Evolutionary conservation across 2,888 invertebrate species (phyloP).

Genomic region (Oegoconia quadripuncta): DNA sequence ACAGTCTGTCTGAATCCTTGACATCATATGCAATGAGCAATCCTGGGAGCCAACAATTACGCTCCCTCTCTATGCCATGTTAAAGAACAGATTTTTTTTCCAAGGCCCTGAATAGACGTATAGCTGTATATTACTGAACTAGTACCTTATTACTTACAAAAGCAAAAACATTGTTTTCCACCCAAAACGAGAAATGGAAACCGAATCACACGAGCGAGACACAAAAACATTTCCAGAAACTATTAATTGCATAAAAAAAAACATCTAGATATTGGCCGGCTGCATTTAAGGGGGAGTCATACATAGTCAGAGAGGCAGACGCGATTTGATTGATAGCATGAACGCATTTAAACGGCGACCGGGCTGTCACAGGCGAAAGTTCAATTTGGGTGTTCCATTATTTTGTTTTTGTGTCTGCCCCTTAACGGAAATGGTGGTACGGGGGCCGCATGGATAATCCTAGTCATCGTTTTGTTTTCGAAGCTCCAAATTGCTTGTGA

Average conservation of each 20-base stretch:
- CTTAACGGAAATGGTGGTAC: constrained; percentile 45
- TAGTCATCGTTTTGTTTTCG: constrained; percentile 52
- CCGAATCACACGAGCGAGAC: background rate
- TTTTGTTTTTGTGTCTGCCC: constrained; percentile 56
- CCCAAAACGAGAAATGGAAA: no score
- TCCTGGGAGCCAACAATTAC: no score
- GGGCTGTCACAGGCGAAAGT: constrained; percentile 56
- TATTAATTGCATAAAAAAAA: constrained; percentile 1
- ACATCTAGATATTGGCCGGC: constrained; percentile 2
- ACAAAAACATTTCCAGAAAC: background rate
- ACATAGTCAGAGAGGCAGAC: constrained; percentile 36
- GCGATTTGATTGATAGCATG: constrained; percentile 58
- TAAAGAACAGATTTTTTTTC: no score
- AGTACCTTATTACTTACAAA: no score
- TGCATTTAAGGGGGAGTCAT: constrained; percentile 33
- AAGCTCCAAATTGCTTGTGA: constrained; percentile 40
- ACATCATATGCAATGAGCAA: no score
- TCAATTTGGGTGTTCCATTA: constrained; percentile 60
- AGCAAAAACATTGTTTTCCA: no score
- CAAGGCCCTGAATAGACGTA: no score
- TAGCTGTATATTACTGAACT: no score
- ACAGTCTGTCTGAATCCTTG: no score
- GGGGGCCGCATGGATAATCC: constrained; percentile 30
- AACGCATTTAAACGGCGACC: constrained; percentile 44
- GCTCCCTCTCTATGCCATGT: no score